Evolutionary conservation across 2,888 invertebrate genomes (phyloP).

Genomic region (Polylopha cassiicola): DNA sequence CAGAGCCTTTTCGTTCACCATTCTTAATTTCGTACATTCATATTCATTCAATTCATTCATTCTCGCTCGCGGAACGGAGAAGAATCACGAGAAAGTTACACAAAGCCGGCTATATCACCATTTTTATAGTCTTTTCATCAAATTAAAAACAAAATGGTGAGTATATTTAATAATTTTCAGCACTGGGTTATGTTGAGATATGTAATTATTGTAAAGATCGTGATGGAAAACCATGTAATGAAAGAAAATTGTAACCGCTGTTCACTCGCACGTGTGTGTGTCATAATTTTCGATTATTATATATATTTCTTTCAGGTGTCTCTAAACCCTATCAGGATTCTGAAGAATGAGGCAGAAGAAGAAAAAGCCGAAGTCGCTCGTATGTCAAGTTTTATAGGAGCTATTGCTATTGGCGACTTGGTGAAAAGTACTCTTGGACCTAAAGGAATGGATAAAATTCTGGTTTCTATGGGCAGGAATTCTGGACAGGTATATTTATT

Average conservation of each 20-base stretch:
- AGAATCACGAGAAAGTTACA: slow-evolving; percentile 17
- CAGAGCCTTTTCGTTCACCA: background rate
- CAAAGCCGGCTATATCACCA: slow-evolving; percentile 14
- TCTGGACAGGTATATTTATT: slow-evolving; percentile 76
- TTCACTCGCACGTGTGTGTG: slow-evolving; percentile 54
- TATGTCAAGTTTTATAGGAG: slow-evolving; percentile 98
- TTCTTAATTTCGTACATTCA: slow-evolving; percentile 1
- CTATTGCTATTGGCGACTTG: slow-evolving; percentile 98
- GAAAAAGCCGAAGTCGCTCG: slow-evolving; percentile 98
- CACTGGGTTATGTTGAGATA: no score
- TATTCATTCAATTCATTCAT: background rate
- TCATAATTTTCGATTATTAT: slow-evolving; percentile 28
- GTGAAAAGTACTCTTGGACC: slow-evolving; percentile 99
- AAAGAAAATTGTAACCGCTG: slow-evolving; percentile 34
- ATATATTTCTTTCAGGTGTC: slow-evolving; percentile 79
- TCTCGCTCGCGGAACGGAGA: slow-evolving; percentile 1
- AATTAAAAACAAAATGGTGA: slow-evolving; percentile 22
- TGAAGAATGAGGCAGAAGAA: slow-evolving; percentile 97
- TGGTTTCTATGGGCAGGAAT: slow-evolving; percentile 87
- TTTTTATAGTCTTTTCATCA: slow-evolving; percentile 1
- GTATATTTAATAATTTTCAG: slow-evolving; percentile 21
- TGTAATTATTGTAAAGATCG: no score
- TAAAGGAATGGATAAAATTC: slow-evolving; percentile 98
- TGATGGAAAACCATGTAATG: slow-evolving; percentile 16
- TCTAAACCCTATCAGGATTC: slow-evolving; percentile 94